Percentiles rank a stretch among this genome's conserved stretches.
Evolutionary conservation across 2,797 vertebrate genomes (phyloP).

Genomic region (Todus mexicanus): DNA sequence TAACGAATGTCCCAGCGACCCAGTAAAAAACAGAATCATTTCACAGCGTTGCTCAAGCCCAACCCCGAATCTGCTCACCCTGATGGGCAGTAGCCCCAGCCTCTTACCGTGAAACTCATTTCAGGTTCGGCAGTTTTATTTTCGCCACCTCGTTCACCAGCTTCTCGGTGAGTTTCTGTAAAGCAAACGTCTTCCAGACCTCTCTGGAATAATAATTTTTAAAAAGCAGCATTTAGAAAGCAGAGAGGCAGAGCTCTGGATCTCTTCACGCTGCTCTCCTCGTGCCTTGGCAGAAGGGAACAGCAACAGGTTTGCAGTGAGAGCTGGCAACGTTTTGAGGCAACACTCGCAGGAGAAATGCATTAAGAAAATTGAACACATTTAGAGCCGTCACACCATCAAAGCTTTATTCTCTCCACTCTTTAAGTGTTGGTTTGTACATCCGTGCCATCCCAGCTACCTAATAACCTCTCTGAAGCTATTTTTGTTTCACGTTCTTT

Average conservation of each 20-base stretch:
- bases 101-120: not conserved
- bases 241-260: not conserved
- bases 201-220: not conserved
- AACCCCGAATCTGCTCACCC: not conserved
- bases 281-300: not conserved
- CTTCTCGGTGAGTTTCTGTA: rapidly evolving
- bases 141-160: rapidly evolving
- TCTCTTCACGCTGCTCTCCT: not conserved
- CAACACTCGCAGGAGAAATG: not conserved
- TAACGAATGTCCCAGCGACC: not conserved
- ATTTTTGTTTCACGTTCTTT: conserved; percentile 24
- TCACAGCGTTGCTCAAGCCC: not conserved
- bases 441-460: not conserved
- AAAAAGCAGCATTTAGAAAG: not conserved
- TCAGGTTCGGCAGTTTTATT: not conserved
- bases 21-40: not conserved
- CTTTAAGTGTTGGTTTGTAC: conserved; percentile 12
- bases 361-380: conserved; percentile 22
- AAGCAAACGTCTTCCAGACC: not conserved
- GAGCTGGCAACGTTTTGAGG: not conserved
- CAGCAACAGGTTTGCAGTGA: not conserved
- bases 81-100: not conserved
- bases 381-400: not conserved
- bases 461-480: conserved; percentile 18
- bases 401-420: conserved; percentile 4